Evolutionary conservation across 2,797 vertebrate genomes (phyloP), one percentile per base, ranked within the genome.

Genomic region (Vireo griseus): DNA sequence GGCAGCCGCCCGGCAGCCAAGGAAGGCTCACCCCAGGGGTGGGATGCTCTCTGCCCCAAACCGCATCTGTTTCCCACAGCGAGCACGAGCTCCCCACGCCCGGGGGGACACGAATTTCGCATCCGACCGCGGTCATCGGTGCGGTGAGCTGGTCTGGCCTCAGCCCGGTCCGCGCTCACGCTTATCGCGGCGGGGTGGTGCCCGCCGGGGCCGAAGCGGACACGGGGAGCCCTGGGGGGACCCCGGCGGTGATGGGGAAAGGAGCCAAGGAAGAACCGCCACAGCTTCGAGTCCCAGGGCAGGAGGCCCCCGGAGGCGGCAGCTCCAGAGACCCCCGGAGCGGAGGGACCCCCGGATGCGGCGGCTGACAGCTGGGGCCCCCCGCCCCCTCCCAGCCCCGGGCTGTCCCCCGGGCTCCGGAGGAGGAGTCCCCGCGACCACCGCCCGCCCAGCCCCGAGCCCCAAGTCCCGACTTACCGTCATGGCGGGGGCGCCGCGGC

Each of bases 381-480:
- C 63, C 4, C 22, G 12, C 8, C 25, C 16, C 29, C 48, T 62
- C 73, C 48, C 35, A 35, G 33, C 16, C 29, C 25, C 63, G 21
- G 31, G 37, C 44, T 10, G 44, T 31, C 4, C 52, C n/a, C 42
- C 37, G 26, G 44, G 51, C 37, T 31, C 37, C 31, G 51, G 2
- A 20, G 39, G 22, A 44, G 45, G 15, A 22, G 22, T 45, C 28
- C 10, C 71, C 45, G 33, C 47, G 9, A 45, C 7, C 47, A 9
- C 6, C 47, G 33, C 82, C 47, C 62, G 22, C 61, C 58, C 13
- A 24, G 28, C 28, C 39, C 69, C 35, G 29, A 45, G 4, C 39
- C 61, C 51, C n/a, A 4, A 5, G 82, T 96, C 88, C 22, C 37
- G 48, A 97, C 94, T 94, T 90, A 94, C 92, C 90, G 86, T 92